Evolutionary conservation across 2,888 invertebrate genomes (phyloP).

Genomic region (Chelonus formosanus): DNA sequence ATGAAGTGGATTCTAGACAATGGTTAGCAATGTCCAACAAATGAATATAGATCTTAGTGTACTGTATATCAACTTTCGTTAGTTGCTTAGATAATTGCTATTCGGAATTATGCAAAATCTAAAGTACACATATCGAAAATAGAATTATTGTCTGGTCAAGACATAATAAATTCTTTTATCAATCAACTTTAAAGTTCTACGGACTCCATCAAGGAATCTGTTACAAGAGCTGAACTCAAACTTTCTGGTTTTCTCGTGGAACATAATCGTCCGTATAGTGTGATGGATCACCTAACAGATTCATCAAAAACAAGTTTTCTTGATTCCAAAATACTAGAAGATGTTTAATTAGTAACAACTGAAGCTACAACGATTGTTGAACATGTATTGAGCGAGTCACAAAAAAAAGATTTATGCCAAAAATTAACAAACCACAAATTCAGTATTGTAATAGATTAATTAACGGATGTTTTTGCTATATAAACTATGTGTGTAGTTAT

Average conservation of each 20-base stretch:
- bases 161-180: too few species aligned
- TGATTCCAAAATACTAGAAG: slow-evolving; percentile 45
- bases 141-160: too few species aligned
- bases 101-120: too few species aligned
- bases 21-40: too few species aligned
- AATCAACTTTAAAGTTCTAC: too few species aligned
- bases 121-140: too few species aligned
- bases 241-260: slow-evolving; percentile 36
- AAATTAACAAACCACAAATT: slow-evolving; percentile 45
- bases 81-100: too few species aligned
- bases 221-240: slow-evolving; percentile 27
- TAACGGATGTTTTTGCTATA: slow-evolving; percentile 44
- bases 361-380: slow-evolving; percentile 44
- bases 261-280: slow-evolving; percentile 35
- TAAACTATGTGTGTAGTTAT: slow-evolving; percentile 44
- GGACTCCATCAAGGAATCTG: too few species aligned
- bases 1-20: too few species aligned
- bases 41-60: too few species aligned
- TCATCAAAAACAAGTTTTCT: slow-evolving; percentile 47
- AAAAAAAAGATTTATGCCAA: slow-evolving; percentile 43
- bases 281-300: slow-evolving; percentile 29
- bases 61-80: too few species aligned
- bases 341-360: slow-evolving; percentile 44
- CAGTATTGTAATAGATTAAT: slow-evolving; percentile 48
- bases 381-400: slow-evolving; percentile 46